Base-by-base conservation (phyloP, 2,888 invertebrate genomes). In the Calliopum simillimum region DNA sequence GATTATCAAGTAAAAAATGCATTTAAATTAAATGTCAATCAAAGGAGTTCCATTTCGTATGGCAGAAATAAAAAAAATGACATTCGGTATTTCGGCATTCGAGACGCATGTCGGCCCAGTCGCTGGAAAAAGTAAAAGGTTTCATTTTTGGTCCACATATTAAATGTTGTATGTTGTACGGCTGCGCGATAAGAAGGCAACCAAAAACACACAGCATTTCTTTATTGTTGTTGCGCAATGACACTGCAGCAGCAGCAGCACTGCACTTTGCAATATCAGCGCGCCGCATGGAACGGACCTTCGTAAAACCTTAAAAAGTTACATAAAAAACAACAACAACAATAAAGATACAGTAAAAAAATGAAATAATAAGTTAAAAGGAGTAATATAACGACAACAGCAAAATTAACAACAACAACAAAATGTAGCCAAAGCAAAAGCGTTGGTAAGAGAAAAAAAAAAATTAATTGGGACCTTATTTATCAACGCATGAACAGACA, bases 21-120 rank as follows among this genome's bases (percentile, higher is more conserved):
- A 76, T 77, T 77, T 77, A 77, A 77, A 77, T 77, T 77, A 77
- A 77, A 76, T 77, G 77, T 76, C 77, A 77, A 77, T 77, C 77
- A 77, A 76, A 46, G 21, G 56, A 62, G 62, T 61, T 58, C 43
- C 58, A 72, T 70, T 74, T 71, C 41, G 66, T 46, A 61, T 47
- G 43, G 43, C 66, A 25, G 23, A 68, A 58, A n/a, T n/a, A n/a
- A n/a, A n/a, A n/a, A 65, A 74, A 76, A 75, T 76, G 75, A 75
- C 76, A 75, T 74, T 73, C 33, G 33, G 33, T 8, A 33, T 71
- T 74, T 71, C 75, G 71, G 73, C 75, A 73, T 76, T 75, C 75
- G 75, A 75, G 68, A 75, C 74, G 76, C 75, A 74, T 73, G 75
- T 76, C 76, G 33, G 33, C 4, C 33, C 33, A 77, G 74, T 75